A percentile compares a stretch with the other conserved stretches of the same genome.
phyloP scores from a whole-genome alignment of 1,140 invertebrate genomes.

The Antheraea pernyi region DNA sequence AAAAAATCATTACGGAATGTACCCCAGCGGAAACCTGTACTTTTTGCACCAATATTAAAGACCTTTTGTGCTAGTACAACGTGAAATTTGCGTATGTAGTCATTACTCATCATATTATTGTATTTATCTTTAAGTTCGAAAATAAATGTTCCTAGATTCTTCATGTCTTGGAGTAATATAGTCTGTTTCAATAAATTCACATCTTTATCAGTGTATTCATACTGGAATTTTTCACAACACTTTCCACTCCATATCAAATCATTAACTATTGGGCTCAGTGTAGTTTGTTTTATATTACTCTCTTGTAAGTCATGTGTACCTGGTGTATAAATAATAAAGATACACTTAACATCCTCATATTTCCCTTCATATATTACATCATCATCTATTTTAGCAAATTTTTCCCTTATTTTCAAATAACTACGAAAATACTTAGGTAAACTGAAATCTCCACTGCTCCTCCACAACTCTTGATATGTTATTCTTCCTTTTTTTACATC shows the following conservation, averaged over 20 bases:
- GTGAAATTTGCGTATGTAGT: background rate
- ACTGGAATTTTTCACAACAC: background rate
- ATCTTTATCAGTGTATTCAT: background rate
- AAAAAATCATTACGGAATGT: background rate
- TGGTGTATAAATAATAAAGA: constrained; percentile 26
- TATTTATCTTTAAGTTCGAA: constrained; percentile 1
- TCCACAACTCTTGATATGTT: constrained; percentile 5
- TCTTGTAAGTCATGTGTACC: constrained; percentile 17
- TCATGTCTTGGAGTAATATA: background rate
- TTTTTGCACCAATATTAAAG: background rate
- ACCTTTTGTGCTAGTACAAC: background rate
- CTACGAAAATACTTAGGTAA: constrained; percentile 25
- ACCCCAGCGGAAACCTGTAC: background rate
- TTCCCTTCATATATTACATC: background rate
- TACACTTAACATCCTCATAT: constrained; percentile 15
- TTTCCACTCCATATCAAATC: background rate
- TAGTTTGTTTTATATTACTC: background rate
- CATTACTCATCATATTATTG: background rate
- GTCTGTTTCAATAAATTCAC: background rate
- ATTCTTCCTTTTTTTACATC: constrained; percentile 5
- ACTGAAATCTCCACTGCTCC: constrained; percentile 8
- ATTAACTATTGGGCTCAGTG: background rate
- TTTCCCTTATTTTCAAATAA: constrained; percentile 26
- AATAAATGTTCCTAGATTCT: background rate
- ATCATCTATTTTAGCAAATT: constrained; percentile 5